Base-by-base conservation (phyloP, 1,140 invertebrate genomes). In the Sinella curviseta region DNA sequence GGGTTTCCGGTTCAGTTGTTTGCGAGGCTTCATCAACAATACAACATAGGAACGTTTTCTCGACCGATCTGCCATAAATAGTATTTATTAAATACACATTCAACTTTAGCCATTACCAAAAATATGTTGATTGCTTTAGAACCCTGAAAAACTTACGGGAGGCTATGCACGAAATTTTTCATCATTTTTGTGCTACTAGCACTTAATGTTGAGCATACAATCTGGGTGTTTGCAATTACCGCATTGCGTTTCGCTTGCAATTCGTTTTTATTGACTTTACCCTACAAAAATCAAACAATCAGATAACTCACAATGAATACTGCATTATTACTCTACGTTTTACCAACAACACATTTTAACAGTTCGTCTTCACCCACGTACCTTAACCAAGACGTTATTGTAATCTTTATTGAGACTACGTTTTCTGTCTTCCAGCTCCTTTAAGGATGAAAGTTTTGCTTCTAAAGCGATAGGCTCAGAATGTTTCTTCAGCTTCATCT, bases 1-100 rank as follows among this genome's bases (percentile, higher is more conserved):
- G 86, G 20, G 92, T 92, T 83, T 95, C 94, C 0, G 93, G 91
- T 86, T 97, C 95, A 28, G 91, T 91, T 81, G 92, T 92, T 83
- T 97, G 95, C 0, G 94, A 94, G 20, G 96, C 95, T 87, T 98
- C 96, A 86, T 98, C 96, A 36, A 97, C 90, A 39, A 98, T 95
- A 84, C 95, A 97, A 67, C 93, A 89, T 70, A 93, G 91, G 85
- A 97, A 94, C 16, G 70, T 17, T 74, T 74, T 74, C 30, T 48
- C 39, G 60, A 8, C 31, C 31, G 3, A 12, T 36, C 34, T 17
- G 30, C 3, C 8, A 8, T 17, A 74, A 74, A 74, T 31, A 2
- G 31, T 16, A 74, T 12, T 12, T 24, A 30, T 67, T 24, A n/a
- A 67, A 67, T 67, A 12, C 39, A 48, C 17, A 8, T 8, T 48